Percentiles rank a stretch among this genome's conserved stretches.
phyloP scores from a whole-genome alignment of 2,113 vertebrate genomes.

The Melanotaenia duboulayi region DNA sequence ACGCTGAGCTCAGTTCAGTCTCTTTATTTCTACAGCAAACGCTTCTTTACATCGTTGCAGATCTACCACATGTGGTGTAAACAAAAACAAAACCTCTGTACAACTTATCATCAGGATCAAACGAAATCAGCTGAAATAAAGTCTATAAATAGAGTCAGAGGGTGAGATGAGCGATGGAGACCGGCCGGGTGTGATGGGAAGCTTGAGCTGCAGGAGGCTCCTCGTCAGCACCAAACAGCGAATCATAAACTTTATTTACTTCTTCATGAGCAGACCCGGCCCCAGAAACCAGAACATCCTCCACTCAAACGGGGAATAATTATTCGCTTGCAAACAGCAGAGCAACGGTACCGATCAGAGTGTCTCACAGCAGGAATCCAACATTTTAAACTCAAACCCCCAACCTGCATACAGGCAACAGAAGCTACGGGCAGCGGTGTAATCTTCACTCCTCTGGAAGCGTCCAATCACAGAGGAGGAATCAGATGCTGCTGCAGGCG shows the following conservation, averaged over 20 bases:
- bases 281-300: conserved; percentile 3
- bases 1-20: conserved; percentile 60
- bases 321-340: conserved; percentile 8
- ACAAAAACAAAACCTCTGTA: conserved; percentile 88
- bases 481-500: conserved; percentile 62
- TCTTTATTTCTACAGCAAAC: conserved; percentile 95
- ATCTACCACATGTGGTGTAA: conserved; percentile 94
- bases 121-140: conserved; percentile 71
- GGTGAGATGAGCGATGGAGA: conserved; percentile 85
- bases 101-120: conserved; percentile 88
- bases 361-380: too few relatives aligned
- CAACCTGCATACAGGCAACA: too few relatives aligned
- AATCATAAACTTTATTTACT: conserved; percentile 49
- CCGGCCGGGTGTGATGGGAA: too few relatives aligned
- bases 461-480: conserved; percentile 47
- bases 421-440: too few relatives aligned
- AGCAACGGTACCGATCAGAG: too few relatives aligned
- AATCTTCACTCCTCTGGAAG: too few relatives aligned
- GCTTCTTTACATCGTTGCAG: conserved; percentile 88
- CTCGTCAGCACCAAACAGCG: conserved; percentile 33
- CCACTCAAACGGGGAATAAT: not conserved
- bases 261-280: conserved; percentile 36
- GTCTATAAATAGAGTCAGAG: conserved; percentile 96
- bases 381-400: not conserved
- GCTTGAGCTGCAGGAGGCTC: conserved; percentile 40